A percentile compares a stretch with the other conserved stretches of the same genome.
Evolutionary conservation across 2,888 invertebrate species (phyloP).

Genomic region (Parthenolecanium corni): DNA sequence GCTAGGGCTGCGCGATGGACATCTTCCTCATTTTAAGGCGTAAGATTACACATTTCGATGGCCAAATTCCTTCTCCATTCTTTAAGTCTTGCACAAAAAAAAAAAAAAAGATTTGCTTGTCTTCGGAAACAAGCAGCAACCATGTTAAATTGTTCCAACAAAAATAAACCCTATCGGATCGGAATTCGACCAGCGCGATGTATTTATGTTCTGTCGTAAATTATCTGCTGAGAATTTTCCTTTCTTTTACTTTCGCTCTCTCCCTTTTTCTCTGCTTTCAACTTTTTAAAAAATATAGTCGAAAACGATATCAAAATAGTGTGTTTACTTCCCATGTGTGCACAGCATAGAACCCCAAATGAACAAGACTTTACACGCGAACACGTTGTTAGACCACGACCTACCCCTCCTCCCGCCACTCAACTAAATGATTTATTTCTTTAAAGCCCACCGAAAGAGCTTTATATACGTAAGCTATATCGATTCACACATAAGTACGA

Average conservation of each 20-base stretch:
- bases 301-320: conserved; percentile 7
- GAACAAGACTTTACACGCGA: too few species aligned
- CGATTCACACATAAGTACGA: too few species aligned
- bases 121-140: too few species aligned
- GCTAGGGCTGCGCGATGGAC: not conserved
- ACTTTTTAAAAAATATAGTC: conserved; percentile 12
- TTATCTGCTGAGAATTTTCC: conserved; percentile 8
- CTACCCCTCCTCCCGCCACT: too few species aligned
- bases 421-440: too few species aligned
- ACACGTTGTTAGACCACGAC: too few species aligned
- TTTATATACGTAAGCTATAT: too few species aligned
- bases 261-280: not conserved
- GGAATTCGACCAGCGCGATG: conserved; percentile 15
- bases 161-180: conserved; percentile 19
- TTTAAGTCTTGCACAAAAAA: not conserved
- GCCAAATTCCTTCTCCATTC: not conserved
- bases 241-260: not conserved
- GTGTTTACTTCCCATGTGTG: not conserved
- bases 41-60: not conserved
- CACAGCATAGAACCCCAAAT: too few species aligned
- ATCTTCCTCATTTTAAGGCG: not conserved
- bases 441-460: too few species aligned
- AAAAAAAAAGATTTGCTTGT: not conserved
- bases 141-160: conserved; percentile 24
- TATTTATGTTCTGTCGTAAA: conserved; percentile 23